Conservation (phyloP, 2,113 vertebrate genomes). For the Cyprinodon brontotheroides region DNA sequence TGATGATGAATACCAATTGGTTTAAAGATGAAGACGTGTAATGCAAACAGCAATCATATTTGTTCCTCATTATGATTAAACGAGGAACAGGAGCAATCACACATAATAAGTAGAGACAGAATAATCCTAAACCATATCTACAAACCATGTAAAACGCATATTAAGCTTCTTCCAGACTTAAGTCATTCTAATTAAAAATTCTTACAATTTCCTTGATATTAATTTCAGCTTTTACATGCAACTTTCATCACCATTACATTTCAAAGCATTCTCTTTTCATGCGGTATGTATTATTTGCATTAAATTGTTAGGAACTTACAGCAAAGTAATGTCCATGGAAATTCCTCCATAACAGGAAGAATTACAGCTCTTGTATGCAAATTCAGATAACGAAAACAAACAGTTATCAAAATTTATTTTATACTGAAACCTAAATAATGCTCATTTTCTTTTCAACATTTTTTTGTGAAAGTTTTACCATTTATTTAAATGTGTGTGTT, state of each 20-base stretch:
- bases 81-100: slow-evolving; percentile 20
- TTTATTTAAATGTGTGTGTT: too few relatives aligned
- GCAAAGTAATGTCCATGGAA: too few relatives aligned
- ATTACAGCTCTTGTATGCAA: too few relatives aligned
- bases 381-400: too few relatives aligned
- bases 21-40: slow-evolving; percentile 2
- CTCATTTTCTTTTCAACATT: too few relatives aligned
- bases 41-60: slow-evolving; percentile 1
- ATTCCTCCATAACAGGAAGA: too few relatives aligned
- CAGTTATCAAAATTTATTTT: too few relatives aligned
- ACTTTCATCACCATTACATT: neutral
- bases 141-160: neutral
- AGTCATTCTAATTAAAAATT: neutral
- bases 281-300: too few relatives aligned
- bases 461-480: too few relatives aligned
- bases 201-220: neutral
- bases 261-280: too few relatives aligned
- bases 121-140: neutral
- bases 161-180: neutral
- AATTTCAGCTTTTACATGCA: neutral
- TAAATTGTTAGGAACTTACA: too few relatives aligned
- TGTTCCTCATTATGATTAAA: slow-evolving; percentile 13
- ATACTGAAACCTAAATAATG: too few relatives aligned
- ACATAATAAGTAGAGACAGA: neutral
- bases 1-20: slow-evolving; percentile 17